Evolutionary conservation across 53 echinoderm and acorn worm species (phyloP), one percentile per base, ranked within the genome.

Genomic region (Holothuria scabra): DNA sequence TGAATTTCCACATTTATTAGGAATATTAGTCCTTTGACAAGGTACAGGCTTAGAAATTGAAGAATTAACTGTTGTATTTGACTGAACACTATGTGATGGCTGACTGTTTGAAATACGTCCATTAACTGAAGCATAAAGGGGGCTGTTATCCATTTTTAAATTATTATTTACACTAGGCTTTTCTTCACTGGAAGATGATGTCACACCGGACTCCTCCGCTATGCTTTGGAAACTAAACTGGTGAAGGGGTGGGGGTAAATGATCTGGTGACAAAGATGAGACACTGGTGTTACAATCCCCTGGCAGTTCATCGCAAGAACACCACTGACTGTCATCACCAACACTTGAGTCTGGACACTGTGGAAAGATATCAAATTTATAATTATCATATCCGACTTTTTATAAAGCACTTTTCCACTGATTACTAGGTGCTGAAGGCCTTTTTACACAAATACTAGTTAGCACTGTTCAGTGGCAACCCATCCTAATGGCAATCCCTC

Each of bases 221-320:
- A 72, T 72, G 34, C 72, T 72, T 5, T 72, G 72, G 72, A 72
- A 72, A 72, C 26, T 48, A 72, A 44, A 72, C 8, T 72, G 72
- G 46, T 72, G 72, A 49, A 46, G 31, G 72, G 41, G 41, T 20
- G 44, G 46, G n/a, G 44, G n/a, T 10, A 24, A 72, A 46, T 44
- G 23, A 49, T 72, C 46, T 25, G 31, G 72, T 20, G 58, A 24
- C 34, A 57, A 57, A 23, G 79, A 55, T 79, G 58, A 56, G 8
- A 59, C 56, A 57, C 79, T 79, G 30, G 32, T 59, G 56, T 10
- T 41, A 41, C 59, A 79, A 55, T 79, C 79, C 79, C 79, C 79
- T 79, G 79, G 59, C 79, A 58, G 72, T 30, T 79, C 79, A 57
- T 79, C 79, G 14, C 79, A 79, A 56, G 79, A 79, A 57, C 79